Evolutionary conservation across 2,888 invertebrate genomes (phyloP), one percentile per base, ranked within the genome.

Genomic region (Diaphora mendica): DNA sequence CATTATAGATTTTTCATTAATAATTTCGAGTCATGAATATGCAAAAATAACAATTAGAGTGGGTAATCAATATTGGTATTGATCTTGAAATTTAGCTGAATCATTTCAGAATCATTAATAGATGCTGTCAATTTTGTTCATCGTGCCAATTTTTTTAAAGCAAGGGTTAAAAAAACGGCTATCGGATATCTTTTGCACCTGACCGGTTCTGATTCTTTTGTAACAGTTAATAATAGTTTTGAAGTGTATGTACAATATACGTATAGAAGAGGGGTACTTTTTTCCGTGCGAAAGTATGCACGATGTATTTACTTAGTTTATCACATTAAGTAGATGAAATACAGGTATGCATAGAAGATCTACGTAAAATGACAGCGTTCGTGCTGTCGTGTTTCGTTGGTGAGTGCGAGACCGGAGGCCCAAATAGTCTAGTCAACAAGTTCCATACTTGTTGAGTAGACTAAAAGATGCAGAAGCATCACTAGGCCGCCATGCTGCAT

Each of bases 21-120:
- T 82, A 77, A 72, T 81, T 79, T 85, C 79, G 86, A 83, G 81
- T 85, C 90, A 94, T 95, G 95, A 95, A 95, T 95, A 95, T 95
- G 91, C 94, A 94, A 91, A 93, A 92, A 88, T 90, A 88, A 94
- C 93, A 94, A 94, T 93, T 90, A 93, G 76, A 79, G 84, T 86
- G 76, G 80, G 84, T 86, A 88, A 93, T 93, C 91, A 92, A 94
- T 94, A 91, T 91, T 88, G 86, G 88, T 84, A 90, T 89, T 89
- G 88, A 90, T 91, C 87, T 91, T 84, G 77, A 88, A 79, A 77
- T 89, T 85, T 82, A 78, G 91, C 81, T 75, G 80, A 91, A 89
- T 95, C 95, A 95, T 88, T 76, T 65, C 35, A 59, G 70, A 48
- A 82, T 88, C 90, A 91, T 94, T 91, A 91, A 78, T 77, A 64